phyloP scores from a whole-genome alignment of 2,797 vertebrate genomes.

The Rhyacichthys aspro region DNA sequence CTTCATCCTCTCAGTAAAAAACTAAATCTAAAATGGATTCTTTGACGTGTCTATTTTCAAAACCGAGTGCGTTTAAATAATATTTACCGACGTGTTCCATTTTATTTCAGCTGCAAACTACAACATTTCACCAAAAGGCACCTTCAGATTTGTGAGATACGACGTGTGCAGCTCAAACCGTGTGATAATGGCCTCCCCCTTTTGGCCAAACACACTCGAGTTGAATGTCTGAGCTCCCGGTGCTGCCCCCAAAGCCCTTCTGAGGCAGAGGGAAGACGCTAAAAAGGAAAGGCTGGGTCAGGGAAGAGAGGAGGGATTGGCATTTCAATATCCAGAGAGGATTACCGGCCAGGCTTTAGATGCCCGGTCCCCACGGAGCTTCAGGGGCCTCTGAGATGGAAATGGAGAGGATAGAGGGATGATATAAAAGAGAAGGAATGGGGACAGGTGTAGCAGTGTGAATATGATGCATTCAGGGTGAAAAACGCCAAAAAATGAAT shows the following conservation, averaged over 20 bases:
- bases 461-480: slow-evolving; percentile 36
- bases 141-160: too few relatives aligned
- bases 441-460: slow-evolving; percentile 35
- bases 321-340: slow-evolving; percentile 83
- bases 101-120: too few relatives aligned
- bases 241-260: slow-evolving; percentile 66
- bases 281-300: slow-evolving; percentile 55
- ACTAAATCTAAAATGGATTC: too few relatives aligned
- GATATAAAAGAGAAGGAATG: slow-evolving; percentile 42
- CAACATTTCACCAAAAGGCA: too few relatives aligned
- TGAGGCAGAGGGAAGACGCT: slow-evolving; percentile 46
- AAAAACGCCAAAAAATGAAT: background rate
- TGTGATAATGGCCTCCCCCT: too few relatives aligned
- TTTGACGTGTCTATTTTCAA: too few relatives aligned
- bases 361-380: slow-evolving; percentile 62
- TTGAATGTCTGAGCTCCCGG: slow-evolving; percentile 45
- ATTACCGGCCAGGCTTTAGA: slow-evolving; percentile 70
- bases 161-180: too few relatives aligned
- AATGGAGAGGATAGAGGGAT: slow-evolving; percentile 37
- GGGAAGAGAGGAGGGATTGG: slow-evolving; percentile 68
- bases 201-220: slow-evolving; percentile 27
- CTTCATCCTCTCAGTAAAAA: too few relatives aligned
- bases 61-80: too few relatives aligned
- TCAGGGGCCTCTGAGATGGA: slow-evolving; percentile 56
- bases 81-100: too few relatives aligned